These are phyloP conservation scores for Stichodactyla helianthus DNA, from an alignment of 64 coral and sea anemone genomes.

Conservation along the genomic window DNA sequence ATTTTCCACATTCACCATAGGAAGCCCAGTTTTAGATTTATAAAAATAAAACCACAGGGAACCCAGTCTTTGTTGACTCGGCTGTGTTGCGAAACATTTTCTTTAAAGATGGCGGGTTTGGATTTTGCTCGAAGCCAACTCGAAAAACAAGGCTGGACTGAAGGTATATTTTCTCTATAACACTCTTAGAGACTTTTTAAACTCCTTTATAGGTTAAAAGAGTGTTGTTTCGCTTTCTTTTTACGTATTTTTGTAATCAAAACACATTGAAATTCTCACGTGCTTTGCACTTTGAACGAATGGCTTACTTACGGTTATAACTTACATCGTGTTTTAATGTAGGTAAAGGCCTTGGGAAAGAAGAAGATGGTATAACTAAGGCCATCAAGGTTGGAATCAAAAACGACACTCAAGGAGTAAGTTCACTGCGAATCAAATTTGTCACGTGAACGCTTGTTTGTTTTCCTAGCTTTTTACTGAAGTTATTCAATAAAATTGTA, in stretches of 20 bases:
- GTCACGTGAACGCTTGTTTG: background rate
- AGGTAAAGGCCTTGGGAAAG: conserved; percentile 98
- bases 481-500: too few relatives aligned
- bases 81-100: background rate
- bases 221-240: too few relatives aligned
- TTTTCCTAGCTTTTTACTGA: too few relatives aligned
- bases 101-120: conserved; percentile 44
- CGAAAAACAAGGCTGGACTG: conserved; percentile 81
- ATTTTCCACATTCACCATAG: background rate
- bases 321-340: background rate
- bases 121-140: conserved; percentile 82
- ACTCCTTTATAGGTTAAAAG: background rate
- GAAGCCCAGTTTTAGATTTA: background rate
- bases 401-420: conserved; percentile 79
- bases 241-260: background rate
- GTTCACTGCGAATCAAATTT: background rate
- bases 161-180: conserved; percentile 52
- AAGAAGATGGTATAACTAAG: conserved; percentile 82
- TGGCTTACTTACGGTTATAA: background rate
- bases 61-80: background rate
- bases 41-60: background rate
- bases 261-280: background rate
- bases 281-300: background rate
- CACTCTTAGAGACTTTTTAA: background rate
- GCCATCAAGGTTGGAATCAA: conserved; percentile 97